A percentile compares a stretch with the other conserved stretches of the same genome.
phyloP scores from a whole-genome alignment of 2,888 invertebrate genomes.

The Osmoderma eremita region DNA sequence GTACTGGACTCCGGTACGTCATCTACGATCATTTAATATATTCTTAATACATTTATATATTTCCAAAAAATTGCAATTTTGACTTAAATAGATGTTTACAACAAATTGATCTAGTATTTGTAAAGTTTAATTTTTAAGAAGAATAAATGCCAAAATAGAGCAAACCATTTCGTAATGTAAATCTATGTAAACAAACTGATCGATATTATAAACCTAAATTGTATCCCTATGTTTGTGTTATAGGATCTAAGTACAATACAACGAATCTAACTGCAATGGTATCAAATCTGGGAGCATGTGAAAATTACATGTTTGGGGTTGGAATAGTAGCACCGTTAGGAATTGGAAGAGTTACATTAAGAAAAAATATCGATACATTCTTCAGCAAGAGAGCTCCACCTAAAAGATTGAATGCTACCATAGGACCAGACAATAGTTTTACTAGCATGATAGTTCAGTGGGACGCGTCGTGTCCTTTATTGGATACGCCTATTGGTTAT shows the following conservation, averaged over 20 bases:
- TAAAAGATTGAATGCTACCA: slow-evolving; percentile 69
- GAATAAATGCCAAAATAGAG: too few relatives aligned
- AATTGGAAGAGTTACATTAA: slow-evolving; percentile 69
- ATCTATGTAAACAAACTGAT: too few relatives aligned
- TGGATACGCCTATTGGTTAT: slow-evolving; percentile 67
- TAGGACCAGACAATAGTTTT: slow-evolving; percentile 57
- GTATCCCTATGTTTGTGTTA: slow-evolving; percentile 49
- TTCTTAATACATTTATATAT: too few relatives aligned
- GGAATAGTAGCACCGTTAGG: slow-evolving; percentile 74
- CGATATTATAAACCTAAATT: neutral
- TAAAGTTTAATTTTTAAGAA: too few relatives aligned
- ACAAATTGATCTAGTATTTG: too few relatives aligned
- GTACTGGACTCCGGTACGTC: too few relatives aligned
- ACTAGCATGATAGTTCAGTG: slow-evolving; percentile 72
- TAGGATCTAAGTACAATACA: slow-evolving; percentile 66
- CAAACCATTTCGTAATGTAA: too few relatives aligned
- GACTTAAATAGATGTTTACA: too few relatives aligned
- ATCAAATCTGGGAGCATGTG: slow-evolving; percentile 75
- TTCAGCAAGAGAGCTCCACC: slow-evolving; percentile 77
- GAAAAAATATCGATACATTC: slow-evolving; percentile 67
- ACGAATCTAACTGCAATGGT: slow-evolving; percentile 68
- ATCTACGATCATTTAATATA: too few relatives aligned
- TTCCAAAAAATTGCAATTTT: too few relatives aligned
- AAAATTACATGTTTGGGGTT: slow-evolving; percentile 77
- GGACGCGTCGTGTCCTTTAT: slow-evolving; percentile 74